Evolutionary conservation across 1,140 invertebrate species (phyloP), one percentile per base, ranked within the genome.

Genomic region (Zaprionus africanus): DNA sequence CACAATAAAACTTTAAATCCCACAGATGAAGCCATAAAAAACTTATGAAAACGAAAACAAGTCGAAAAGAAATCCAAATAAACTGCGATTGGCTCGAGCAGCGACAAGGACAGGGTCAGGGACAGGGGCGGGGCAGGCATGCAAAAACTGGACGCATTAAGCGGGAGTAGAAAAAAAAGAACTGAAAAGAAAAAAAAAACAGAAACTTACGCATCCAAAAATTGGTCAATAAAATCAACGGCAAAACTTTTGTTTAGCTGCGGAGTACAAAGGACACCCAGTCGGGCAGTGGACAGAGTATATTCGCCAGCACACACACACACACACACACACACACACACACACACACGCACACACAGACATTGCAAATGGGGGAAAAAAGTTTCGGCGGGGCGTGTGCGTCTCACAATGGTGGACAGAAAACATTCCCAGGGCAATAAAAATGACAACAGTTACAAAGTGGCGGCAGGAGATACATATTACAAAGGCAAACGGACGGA

Each of bases 391-490:
- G 80, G 84, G 80, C 80, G 84, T 88, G 80, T 78, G 78, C 81
- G 69, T 43, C 41, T 61, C 69, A 67, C 62, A 87, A 80, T 72
- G 80, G 67, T 76, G 81, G 76, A 81, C 82, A 84, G 79, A 83
- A 85, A 90, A 85, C 82, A 90, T 90, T 90, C 85, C 86, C 85
- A 90, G 86, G 85, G 85, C 85, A 90, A 90, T 90, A 90, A 90
- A 90, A 90, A 90, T 90, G 85, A 90, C 85, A 90, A 90, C 81
- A 90, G 85, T 90, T 90, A 90, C 85, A 90, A 90, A 90, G 85
- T 90, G 85, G 81, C 81, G 79, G 84, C 81, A 58, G 80, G 74
- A 77, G 83, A 82, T 82, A 79, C 85, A 80, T 68, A 81, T 82
- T 79, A 78, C 71, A 76, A 78, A 76, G 72, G 67, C 75, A 80